Percentiles rank a stretch among this genome's conserved stretches.
These are phyloP conservation scores for Latheticus oryzae DNA, from an alignment of 2,888 invertebrate species.

Conservation along the genomic window DNA sequence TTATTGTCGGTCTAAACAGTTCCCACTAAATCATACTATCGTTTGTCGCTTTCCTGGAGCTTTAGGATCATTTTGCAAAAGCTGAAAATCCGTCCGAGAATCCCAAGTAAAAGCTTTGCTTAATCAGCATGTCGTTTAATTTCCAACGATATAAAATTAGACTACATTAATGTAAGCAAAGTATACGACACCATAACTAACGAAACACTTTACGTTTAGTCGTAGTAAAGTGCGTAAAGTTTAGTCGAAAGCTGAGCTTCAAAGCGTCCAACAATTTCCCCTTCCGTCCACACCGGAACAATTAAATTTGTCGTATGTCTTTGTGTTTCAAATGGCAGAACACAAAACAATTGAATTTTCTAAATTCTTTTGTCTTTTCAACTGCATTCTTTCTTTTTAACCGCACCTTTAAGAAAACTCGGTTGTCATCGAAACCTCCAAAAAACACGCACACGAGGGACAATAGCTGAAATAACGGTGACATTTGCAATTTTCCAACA, in stretches of 20 bases:
- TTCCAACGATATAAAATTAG: conserved; percentile 30
- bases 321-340: conserved; percentile 45
- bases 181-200: conserved; percentile 6
- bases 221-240: conserved; percentile 22
- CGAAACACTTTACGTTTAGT: conserved; percentile 23
- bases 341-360: conserved; percentile 48
- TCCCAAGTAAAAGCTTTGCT: conserved; percentile 22
- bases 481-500: conserved; percentile 24
- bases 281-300: conserved; percentile 40
- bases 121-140: conserved; percentile 31
- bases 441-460: conserved; percentile 33
- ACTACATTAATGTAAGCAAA: conserved; percentile 12
- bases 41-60: neutral
- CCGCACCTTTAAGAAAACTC: conserved; percentile 37
- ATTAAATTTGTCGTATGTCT: conserved; percentile 48
- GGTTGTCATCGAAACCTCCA: conserved; percentile 30
- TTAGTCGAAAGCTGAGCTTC: conserved; percentile 23
- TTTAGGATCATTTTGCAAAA: neutral
- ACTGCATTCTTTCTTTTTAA: conserved; percentile 38
- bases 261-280: conserved; percentile 31
- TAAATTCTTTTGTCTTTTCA: conserved; percentile 44
- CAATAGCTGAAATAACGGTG: conserved; percentile 10
- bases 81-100: conserved; percentile 9
- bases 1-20: too few relatives aligned
- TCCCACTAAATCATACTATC: too few relatives aligned